These are phyloP conservation scores for Euproctis similis DNA, from an alignment of 2,888 invertebrate species.

Conservation along the genomic window DNA sequence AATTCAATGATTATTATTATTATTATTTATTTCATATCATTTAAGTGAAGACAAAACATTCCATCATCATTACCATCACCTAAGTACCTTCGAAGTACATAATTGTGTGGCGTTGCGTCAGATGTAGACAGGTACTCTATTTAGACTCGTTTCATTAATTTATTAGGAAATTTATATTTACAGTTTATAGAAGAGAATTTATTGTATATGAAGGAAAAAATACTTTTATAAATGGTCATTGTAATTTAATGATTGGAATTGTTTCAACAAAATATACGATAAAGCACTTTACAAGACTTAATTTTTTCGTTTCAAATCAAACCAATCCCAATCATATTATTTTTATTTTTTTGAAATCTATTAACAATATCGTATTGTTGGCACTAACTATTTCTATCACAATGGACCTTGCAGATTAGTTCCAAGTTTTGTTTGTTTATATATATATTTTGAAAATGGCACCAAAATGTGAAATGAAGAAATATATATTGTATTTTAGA, in stretches of 20 bases:
- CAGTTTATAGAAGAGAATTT: too few relatives aligned
- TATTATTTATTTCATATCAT: conserved; percentile 57
- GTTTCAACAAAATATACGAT: background rate
- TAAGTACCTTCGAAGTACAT: conserved; percentile 25
- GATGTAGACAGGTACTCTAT: too few relatives aligned
- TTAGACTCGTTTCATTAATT: conserved; percentile 19
- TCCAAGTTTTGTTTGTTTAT: conserved; percentile 17
- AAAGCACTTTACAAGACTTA: too few relatives aligned
- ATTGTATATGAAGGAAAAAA: too few relatives aligned
- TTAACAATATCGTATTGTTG: conserved; percentile 33
- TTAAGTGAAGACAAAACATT: conserved; percentile 64
- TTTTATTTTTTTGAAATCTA: conserved; percentile 17
- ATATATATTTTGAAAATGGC: too few relatives aligned
- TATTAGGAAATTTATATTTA: too few relatives aligned
- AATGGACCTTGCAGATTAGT: conserved; percentile 48
- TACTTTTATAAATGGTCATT: conserved; percentile 1
- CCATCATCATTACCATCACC: too few relatives aligned
- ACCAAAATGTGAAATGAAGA: too few relatives aligned
- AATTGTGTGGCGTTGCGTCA: conserved; percentile 22
- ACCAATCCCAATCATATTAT: conserved; percentile 13
- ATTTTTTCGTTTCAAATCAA: too few relatives aligned
- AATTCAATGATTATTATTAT: conserved; percentile 67
- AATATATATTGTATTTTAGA: too few relatives aligned
- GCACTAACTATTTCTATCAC: conserved; percentile 69
- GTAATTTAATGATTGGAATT: conserved; percentile 20